These are phyloP conservation scores for Macropis europaea DNA, from an alignment of 2,888 invertebrate genomes.

Conservation along the genomic window DNA sequence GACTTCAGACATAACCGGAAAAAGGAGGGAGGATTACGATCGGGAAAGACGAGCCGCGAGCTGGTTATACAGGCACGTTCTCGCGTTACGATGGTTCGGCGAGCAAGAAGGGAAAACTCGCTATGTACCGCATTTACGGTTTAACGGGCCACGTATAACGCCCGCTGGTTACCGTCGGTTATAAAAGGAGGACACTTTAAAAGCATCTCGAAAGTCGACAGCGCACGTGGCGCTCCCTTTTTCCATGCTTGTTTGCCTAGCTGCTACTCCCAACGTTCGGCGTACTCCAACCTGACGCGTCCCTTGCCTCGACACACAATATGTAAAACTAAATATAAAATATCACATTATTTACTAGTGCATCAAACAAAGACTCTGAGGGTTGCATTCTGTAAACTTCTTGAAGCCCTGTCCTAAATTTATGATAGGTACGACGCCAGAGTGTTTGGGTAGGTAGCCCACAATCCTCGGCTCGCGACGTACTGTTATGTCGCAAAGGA, in stretches of 20 bases:
- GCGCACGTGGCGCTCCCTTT: slow-evolving; percentile 25
- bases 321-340: too few species aligned
- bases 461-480: too few species aligned
- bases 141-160: slow-evolving; percentile 57
- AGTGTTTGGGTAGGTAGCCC: too few species aligned
- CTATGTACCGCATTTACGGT: slow-evolving; percentile 49
- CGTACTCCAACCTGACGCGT: too few species aligned
- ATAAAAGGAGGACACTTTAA: slow-evolving; percentile 56
- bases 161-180: slow-evolving; percentile 39
- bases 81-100: slow-evolving; percentile 33
- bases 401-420: too few species aligned
- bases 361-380: too few species aligned
- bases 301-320: too few species aligned
- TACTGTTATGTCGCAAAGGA: too few species aligned
- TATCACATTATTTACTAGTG: too few species aligned
- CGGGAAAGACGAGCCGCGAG: slow-evolving; percentile 6
- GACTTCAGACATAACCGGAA: slow-evolving; percentile 1
- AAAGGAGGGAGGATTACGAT: slow-evolving; percentile 10
- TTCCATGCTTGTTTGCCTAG: slow-evolving; percentile 8
- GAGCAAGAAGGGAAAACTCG: slow-evolving; percentile 10
- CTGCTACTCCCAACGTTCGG: background rate
- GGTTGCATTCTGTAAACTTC: too few species aligned
- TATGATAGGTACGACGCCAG: too few species aligned
- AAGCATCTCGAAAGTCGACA: slow-evolving; percentile 60
- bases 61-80: slow-evolving; percentile 38